Evolutionary conservation across 2,888 invertebrate species (phyloP).

Genomic region (Ariolimax columbianus): DNA sequence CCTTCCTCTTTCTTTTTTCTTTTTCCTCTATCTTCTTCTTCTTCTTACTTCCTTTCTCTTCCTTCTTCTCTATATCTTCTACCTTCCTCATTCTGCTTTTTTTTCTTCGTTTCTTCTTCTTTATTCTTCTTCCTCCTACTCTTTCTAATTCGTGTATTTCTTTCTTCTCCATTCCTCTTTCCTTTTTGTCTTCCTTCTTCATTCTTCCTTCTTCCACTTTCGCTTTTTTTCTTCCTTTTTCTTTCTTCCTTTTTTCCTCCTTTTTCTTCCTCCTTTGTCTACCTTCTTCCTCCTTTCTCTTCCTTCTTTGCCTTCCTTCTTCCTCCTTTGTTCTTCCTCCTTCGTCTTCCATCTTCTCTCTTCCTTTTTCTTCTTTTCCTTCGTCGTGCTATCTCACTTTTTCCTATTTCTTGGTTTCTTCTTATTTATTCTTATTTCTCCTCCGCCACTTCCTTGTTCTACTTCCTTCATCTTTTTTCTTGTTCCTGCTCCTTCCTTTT

Average conservation of each 20-base stretch:
- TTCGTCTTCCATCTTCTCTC: neutral
- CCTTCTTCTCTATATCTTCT: neutral
- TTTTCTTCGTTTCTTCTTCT: no score
- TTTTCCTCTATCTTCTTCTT: slow-evolving; percentile 6
- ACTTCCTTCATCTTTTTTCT: neutral
- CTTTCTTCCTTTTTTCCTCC: no score
- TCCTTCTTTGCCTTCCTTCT: slow-evolving; percentile 5
- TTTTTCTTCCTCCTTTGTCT: neutral
- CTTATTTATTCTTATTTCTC: slow-evolving; percentile 2
- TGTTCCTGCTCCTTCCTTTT: neutral
- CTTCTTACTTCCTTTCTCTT: neutral
- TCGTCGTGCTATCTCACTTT: neutral
- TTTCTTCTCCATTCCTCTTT: no score
- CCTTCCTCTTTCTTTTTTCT: neutral
- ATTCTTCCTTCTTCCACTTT: no score
- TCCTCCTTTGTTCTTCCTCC: slow-evolving; percentile 21
- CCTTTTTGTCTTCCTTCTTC: no score
- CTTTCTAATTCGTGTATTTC: no score
- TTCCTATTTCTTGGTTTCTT: neutral
- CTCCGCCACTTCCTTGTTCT: neutral
- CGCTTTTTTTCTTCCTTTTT: no score
- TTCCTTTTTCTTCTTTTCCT: neutral
- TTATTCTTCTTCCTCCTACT: no score
- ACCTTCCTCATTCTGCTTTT: no score
- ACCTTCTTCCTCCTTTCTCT: neutral